Evolutionary conservation across 2,797 vertebrate species (phyloP).

Genomic region (Falco peregrinus): DNA sequence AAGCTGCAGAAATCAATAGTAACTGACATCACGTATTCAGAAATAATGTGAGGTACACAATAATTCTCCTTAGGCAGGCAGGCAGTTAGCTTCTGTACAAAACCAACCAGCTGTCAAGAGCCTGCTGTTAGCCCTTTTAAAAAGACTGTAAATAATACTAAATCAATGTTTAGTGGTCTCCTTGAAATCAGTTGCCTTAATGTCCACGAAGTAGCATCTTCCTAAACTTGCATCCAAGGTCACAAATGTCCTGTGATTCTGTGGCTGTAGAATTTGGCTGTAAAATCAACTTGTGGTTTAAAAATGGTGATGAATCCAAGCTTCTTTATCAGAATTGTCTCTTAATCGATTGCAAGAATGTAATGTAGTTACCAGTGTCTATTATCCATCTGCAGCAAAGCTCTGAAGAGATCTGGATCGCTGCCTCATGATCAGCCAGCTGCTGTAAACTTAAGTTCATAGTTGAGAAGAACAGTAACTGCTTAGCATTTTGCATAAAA

Average conservation of each 20-base stretch:
- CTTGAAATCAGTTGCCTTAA: background rate
- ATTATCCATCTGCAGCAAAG: background rate
- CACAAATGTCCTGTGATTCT: background rate
- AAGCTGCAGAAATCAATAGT: background rate
- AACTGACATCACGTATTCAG: background rate
- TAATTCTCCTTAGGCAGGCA: background rate
- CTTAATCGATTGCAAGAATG: background rate
- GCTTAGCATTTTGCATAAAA: background rate
- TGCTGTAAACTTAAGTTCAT: background rate
- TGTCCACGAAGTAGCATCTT: background rate
- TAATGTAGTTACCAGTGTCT: background rate
- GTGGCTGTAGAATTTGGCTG: background rate
- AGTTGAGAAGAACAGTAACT: background rate
- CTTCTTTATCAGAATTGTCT: background rate
- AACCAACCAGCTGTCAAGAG: background rate
- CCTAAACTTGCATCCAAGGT: background rate
- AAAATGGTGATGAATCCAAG: background rate
- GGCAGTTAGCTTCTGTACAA: background rate
- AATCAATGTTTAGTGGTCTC: background rate
- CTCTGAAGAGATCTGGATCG: background rate
- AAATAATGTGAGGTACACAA: background rate
- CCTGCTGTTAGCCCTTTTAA: background rate
- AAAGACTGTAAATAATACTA: background rate
- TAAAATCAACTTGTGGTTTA: background rate
- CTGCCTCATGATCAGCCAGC: background rate